Evolutionary conservation across 1,140 invertebrate species (phyloP).

Genomic region (Lasioglossum albipes): DNA sequence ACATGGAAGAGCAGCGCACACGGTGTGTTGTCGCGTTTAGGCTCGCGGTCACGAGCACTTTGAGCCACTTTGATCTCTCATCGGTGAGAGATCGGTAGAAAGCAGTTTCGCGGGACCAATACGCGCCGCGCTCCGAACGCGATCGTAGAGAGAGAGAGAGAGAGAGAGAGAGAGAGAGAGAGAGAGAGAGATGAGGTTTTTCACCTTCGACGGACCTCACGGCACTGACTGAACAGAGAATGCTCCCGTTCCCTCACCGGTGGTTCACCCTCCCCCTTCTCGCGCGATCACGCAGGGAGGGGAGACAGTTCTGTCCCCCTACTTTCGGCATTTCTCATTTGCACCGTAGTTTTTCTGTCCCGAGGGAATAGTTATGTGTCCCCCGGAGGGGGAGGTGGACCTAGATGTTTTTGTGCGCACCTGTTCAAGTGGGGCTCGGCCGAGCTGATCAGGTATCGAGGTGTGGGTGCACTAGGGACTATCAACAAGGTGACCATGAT

Average conservation of each 20-base stretch:
- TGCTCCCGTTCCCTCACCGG: constrained; percentile 31
- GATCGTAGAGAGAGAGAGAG: neutral
- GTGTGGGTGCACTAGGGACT: too few species aligned
- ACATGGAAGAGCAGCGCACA: too few species aligned
- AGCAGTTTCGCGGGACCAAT: too few species aligned
- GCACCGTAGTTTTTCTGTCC: constrained; percentile 32
- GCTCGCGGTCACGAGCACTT: too few species aligned
- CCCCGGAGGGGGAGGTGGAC: neutral
- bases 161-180: neutral
- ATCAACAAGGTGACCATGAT: too few species aligned
- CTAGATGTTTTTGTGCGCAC: neutral
- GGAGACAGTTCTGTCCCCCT: neutral
- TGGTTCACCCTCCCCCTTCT: constrained; percentile 10
- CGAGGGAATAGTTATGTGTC: constrained; percentile 14
- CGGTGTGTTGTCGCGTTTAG: too few species aligned
- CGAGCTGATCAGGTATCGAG: neutral
- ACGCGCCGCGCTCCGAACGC: too few species aligned
- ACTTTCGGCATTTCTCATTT: constrained; percentile 36
- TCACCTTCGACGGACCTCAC: constrained; percentile 57
- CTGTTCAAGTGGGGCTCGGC: neutral
- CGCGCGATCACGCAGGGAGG: too few species aligned
- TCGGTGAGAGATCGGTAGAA: too few species aligned
- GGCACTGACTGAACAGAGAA: constrained; percentile 51
- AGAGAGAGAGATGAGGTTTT: constrained; percentile 40
- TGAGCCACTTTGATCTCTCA: too few species aligned